phyloP scores from a whole-genome alignment of 2,888 invertebrate genomes.

The Ashinkailepas kermadecensis region DNA sequence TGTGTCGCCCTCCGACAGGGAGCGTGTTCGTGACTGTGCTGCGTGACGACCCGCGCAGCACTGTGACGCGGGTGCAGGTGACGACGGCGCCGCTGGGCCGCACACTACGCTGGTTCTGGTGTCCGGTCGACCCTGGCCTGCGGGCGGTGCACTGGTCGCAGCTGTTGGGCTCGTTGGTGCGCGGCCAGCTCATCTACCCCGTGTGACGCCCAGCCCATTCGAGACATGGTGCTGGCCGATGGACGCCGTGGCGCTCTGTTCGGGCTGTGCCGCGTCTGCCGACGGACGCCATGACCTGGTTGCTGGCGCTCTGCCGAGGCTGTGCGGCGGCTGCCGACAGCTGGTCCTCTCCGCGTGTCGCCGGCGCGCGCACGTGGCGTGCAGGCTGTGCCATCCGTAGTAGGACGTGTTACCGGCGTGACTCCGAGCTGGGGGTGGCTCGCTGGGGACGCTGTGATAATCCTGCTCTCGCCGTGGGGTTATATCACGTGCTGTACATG shows the following conservation, averaged over 20 bases:
- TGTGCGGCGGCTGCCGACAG: too few relatives aligned
- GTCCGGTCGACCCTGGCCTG: slow-evolving; percentile 4
- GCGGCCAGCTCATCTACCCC: neutral
- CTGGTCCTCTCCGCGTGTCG: too few relatives aligned
- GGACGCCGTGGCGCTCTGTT: neutral
- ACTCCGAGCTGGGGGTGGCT: too few relatives aligned
- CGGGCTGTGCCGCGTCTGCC: neutral
- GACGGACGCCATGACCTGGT: too few relatives aligned
- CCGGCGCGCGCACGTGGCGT: too few relatives aligned
- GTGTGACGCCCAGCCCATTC: neutral
- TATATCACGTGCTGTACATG: too few relatives aligned
- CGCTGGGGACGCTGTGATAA: neutral
- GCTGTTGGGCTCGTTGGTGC: neutral
- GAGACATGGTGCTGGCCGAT: neutral
- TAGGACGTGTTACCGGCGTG: too few relatives aligned
- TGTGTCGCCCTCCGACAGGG: neutral
- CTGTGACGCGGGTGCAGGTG: neutral
- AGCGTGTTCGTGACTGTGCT: neutral
- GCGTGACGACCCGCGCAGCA: neutral
- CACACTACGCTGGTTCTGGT: slow-evolving; percentile 9
- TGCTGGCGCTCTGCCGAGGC: too few relatives aligned
- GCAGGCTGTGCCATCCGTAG: too few relatives aligned
- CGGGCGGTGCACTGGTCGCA: neutral
- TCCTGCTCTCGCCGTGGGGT: neutral
- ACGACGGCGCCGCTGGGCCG: neutral